Conservation (phyloP, 2,113 vertebrate species). For the Tragelaphus strepsiceros region DNA sequence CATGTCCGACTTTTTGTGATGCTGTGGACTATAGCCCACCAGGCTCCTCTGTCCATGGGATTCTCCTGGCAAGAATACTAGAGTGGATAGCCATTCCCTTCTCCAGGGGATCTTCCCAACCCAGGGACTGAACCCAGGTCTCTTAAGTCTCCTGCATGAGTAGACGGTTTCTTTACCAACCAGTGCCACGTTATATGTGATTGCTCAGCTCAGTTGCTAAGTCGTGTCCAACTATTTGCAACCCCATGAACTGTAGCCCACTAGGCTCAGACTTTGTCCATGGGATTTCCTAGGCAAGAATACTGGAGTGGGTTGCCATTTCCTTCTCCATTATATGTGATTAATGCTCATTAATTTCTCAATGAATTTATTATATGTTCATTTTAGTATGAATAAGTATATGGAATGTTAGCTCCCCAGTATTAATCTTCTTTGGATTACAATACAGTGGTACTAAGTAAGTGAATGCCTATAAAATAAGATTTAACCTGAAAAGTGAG, state of each 20-base stretch:
- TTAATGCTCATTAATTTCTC: neutral
- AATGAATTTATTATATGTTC: neutral
- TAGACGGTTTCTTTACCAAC: neutral
- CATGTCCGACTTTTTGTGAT: neutral
- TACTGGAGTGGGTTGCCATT: neutral
- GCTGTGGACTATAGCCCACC: neutral
- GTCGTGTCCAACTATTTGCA: neutral
- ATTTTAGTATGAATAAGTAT: neutral
- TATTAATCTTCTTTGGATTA: neutral
- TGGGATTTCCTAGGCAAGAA: neutral
- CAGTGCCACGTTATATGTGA: neutral
- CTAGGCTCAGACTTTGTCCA: neutral
- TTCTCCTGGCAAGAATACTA: neutral
- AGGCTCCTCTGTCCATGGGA: neutral
- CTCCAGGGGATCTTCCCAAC: neutral
- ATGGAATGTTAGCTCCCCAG: neutral
- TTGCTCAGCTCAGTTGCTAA: neutral
- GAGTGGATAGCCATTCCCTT: neutral
- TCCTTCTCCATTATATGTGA: neutral
- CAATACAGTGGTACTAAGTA: neutral
- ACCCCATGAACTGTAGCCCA: neutral
- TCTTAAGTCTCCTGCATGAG: neutral
- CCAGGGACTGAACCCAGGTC: neutral
- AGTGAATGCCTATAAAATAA: neutral
- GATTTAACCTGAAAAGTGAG: neutral